phyloP scores from a whole-genome alignment of 2,797 vertebrate genomes.

The Peromyscus eremicus region DNA sequence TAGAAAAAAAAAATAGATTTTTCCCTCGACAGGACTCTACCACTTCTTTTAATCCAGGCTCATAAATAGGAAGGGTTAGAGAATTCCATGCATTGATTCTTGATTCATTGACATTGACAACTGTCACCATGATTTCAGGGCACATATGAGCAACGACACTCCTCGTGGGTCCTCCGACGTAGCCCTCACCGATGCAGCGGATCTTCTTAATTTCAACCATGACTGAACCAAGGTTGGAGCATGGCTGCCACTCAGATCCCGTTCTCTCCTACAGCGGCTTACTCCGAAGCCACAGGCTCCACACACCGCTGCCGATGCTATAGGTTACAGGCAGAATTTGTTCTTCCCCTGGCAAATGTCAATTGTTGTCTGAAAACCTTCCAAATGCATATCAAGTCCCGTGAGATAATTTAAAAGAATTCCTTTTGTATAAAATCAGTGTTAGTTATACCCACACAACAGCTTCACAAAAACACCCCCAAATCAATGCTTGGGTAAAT shows the following conservation, averaged over 20 bases:
- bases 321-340: background rate
- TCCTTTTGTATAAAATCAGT: background rate
- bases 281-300: background rate
- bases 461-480: background rate
- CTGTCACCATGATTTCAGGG: slow-evolving; percentile 95
- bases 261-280: background rate
- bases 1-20: too few relatives aligned
- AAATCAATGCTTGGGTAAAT: background rate
- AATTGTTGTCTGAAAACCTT: background rate
- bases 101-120: slow-evolving; percentile 97
- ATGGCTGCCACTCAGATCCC: background rate
- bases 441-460: background rate
- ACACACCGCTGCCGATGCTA: background rate
- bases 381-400: background rate
- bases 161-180: slow-evolving; percentile 98
- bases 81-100: slow-evolving; percentile 99
- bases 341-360: background rate
- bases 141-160: slow-evolving; percentile 99
- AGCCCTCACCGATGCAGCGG: slow-evolving; percentile 98
- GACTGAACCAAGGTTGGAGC: slow-evolving; percentile 72
- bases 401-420: background rate
- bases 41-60: too few relatives aligned
- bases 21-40: too few relatives aligned
- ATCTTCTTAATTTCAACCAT: slow-evolving; percentile 99
- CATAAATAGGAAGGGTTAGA: slow-evolving; percentile 96